Base-by-base conservation (phyloP, 1,140 invertebrate species). In the Mizuhopecten yessoensis region DNA sequence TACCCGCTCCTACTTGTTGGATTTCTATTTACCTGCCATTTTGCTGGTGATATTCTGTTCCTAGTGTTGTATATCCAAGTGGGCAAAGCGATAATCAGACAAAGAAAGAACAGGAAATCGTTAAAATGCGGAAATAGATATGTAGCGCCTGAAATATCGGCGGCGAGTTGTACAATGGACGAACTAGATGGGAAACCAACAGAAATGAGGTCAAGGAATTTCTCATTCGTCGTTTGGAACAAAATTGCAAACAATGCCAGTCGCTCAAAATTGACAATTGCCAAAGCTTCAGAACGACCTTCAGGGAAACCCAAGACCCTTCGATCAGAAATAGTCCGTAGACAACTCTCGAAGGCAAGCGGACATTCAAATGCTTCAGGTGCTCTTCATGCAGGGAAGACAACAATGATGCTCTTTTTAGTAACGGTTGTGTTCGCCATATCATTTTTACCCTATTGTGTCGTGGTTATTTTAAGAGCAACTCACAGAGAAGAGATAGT, bases 321-420 rank as follows among this genome's bases (percentile, higher is more conserved):
- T 75, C 57, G 0, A 29, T 75, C 57, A 7, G 57, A 75, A 0
- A 0, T 75, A 17, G n/a, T 75, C 0, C 57, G 57, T 29, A 75
- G 57, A 75, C 57, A 75, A n/a, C 57, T 75, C 7, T 75, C 57
- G 29, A 75, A 75, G 17, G 57, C 57, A 75, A 75, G 57, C 29
- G 57, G 57, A 5, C n/a, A 75, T n/a, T 75, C 57, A n/a, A 75
- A 29, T 75, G 23, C 1, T n/a, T 75, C 57, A 1, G 57, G 57
- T n/a, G 57, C 57, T 33, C 23, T 89, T 29, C 88, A 88, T 13
- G 92, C 87, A 0, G 92, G 92, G 2, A 92, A 89, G 49, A 92
- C 92, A 13, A 92, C 92, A 20, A 34, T 92, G 15, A 92, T 92
- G 92, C 39, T 92, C 13, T 92, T 92, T 86, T 45, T 92, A 7